Evolutionary conservation across 2,113 vertebrate species (phyloP).

Genomic region (Phrynosoma blainvillii): DNA sequence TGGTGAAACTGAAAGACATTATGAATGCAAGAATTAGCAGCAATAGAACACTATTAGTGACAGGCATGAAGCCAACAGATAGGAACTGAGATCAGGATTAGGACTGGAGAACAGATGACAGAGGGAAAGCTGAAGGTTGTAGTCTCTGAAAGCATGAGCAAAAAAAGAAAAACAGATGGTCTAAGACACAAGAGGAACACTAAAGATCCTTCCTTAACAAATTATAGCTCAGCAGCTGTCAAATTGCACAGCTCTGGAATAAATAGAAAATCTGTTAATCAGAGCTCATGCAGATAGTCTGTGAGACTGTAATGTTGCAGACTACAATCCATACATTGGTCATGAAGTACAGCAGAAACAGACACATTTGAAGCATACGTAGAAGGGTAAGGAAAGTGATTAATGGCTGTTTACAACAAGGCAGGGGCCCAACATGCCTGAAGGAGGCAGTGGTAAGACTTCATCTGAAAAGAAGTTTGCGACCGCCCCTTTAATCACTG

Average conservation of each 20-base stretch:
- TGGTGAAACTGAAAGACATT: background rate
- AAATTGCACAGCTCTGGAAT: background rate
- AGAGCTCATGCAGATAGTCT: background rate
- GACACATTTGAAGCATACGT: too few relatives aligned
- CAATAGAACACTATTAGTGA: background rate
- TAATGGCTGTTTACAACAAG: too few relatives aligned
- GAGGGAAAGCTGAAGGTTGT: background rate
- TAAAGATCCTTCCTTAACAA: slow-evolving; percentile 13
- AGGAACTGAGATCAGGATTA: background rate
- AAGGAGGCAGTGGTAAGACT: too few relatives aligned
- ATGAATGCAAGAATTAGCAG: background rate
- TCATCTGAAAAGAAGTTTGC: too few relatives aligned
- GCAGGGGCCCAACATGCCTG: too few relatives aligned
- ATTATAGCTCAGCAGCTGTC: slow-evolving; percentile 18
- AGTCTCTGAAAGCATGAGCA: background rate
- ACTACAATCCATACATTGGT: too few relatives aligned
- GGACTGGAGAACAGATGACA: background rate
- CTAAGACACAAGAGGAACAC: slow-evolving; percentile 17
- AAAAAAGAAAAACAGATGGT: slow-evolving; percentile 11
- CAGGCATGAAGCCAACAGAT: background rate
- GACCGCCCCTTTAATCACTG: too few relatives aligned
- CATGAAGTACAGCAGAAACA: too few relatives aligned
- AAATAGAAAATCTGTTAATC: background rate
- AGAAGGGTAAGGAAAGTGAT: too few relatives aligned
- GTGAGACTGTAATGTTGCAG: background rate